Conservation (phyloP, 2,113 vertebrate species). For the Chrysemys picta region DNA sequence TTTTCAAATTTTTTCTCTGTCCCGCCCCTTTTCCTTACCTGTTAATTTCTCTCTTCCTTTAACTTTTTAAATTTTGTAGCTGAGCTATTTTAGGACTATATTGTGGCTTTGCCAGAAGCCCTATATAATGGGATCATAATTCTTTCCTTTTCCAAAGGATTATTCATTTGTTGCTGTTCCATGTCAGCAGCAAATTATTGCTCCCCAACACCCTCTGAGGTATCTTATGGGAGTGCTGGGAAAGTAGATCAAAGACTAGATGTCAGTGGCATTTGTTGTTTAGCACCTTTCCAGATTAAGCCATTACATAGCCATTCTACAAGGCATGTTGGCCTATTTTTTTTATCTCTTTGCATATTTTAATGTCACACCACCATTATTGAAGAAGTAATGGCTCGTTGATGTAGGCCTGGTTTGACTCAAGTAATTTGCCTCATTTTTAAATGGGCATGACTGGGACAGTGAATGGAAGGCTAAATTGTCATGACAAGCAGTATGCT, state of each 20-base stretch:
- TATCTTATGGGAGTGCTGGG: background rate
- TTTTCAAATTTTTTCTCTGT: background rate
- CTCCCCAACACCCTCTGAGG: background rate
- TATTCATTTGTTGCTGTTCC: background rate
- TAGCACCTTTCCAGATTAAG: background rate
- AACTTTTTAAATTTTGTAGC: background rate
- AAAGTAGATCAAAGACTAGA: background rate
- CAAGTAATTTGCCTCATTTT: too few species aligned
- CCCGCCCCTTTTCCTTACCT: background rate
- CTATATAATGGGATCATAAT: background rate
- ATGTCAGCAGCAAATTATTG: background rate
- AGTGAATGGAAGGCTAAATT: too few species aligned
- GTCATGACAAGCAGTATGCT: too few species aligned
- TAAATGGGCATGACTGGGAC: too few species aligned
- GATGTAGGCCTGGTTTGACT: background rate
- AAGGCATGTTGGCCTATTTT: fast-evolving
- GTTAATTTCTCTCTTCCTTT: background rate
- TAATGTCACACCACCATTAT: background rate
- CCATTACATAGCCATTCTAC: background rate
- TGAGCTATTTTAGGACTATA: background rate
- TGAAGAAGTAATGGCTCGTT: background rate
- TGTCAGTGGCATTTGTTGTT: background rate
- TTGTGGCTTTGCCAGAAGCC: background rate
- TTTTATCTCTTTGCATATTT: background rate
- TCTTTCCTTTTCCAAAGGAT: background rate